phyloP scores from a whole-genome alignment of 2,888 invertebrate species.

The Orthonevra nobilis region DNA sequence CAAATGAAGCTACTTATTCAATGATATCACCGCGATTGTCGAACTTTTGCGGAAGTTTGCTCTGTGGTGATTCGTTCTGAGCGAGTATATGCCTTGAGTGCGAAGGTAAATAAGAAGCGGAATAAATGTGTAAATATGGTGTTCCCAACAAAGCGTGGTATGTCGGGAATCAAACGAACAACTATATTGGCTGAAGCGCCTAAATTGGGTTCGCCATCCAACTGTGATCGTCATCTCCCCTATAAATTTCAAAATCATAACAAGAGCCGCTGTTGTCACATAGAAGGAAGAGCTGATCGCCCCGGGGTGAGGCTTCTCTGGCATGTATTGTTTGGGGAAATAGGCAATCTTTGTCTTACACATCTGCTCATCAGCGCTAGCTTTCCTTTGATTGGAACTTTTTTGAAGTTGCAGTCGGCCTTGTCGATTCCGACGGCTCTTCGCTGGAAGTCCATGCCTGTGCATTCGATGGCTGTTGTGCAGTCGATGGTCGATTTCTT shows the following conservation, averaged over 20 bases:
- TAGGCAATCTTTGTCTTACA: constrained; percentile 8
- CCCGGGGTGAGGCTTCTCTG: constrained; percentile 9
- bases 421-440: constrained; percentile 9
- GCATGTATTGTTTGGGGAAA: constrained; percentile 10
- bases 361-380: constrained; percentile 12
- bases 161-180: no score
- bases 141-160: no score
- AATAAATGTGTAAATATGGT: no score
- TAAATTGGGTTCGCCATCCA: no score
- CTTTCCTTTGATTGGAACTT: constrained; percentile 2
- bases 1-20: constrained; percentile 21
- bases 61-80: no score
- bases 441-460: constrained; percentile 3
- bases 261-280: no score
- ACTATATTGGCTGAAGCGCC: no score
- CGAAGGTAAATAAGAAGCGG: no score
- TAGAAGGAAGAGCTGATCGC: constrained; percentile 2
- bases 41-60: constrained; percentile 44
- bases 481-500: constrained; percentile 4
- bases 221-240: no score
- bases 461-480: constrained; percentile 16
- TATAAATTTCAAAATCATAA: no score
- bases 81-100: no score
- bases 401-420: constrained; percentile 2
- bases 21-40: constrained; percentile 34